phyloP scores from a whole-genome alignment of 1,140 invertebrate species.

The Drosophila fuyamai region DNA sequence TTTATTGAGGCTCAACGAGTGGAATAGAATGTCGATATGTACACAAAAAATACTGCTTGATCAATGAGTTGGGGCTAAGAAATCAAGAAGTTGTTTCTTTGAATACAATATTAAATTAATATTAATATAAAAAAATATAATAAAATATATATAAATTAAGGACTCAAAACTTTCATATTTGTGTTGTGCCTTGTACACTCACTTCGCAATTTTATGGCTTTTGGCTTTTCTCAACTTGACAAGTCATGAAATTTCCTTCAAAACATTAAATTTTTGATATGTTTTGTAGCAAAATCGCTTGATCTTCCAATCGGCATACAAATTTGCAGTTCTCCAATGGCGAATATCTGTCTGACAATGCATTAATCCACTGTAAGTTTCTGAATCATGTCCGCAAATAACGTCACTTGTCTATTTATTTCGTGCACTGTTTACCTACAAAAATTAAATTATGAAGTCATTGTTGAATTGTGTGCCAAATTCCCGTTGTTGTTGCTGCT shows the following conservation, averaged over 20 bases:
- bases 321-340: neutral
- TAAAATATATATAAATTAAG: neutral
- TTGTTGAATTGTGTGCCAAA: constrained; percentile 51
- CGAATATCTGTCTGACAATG: constrained; percentile 1
- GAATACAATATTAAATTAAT: no score
- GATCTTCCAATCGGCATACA: neutral
- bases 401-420: constrained; percentile 72
- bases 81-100: constrained; percentile 1
- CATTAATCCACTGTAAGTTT: constrained; percentile 18
- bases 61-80: no score
- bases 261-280: neutral
- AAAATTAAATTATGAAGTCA: constrained; percentile 53
- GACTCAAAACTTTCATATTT: no score
- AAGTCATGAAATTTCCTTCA: constrained; percentile 20
- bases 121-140: no score
- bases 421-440: constrained; percentile 44
- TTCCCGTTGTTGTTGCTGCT: constrained; percentile 20
- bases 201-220: no score
- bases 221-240: neutral
- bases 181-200: no score
- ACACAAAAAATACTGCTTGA: neutral
- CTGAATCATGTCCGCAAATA: constrained; percentile 29
- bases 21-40: neutral
- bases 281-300: neutral
- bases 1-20: constrained; percentile 38